Evolutionary conservation across 1,140 invertebrate genomes (phyloP), one percentile per base, ranked within the genome.

Genomic region (Calephelis nemesis): DNA sequence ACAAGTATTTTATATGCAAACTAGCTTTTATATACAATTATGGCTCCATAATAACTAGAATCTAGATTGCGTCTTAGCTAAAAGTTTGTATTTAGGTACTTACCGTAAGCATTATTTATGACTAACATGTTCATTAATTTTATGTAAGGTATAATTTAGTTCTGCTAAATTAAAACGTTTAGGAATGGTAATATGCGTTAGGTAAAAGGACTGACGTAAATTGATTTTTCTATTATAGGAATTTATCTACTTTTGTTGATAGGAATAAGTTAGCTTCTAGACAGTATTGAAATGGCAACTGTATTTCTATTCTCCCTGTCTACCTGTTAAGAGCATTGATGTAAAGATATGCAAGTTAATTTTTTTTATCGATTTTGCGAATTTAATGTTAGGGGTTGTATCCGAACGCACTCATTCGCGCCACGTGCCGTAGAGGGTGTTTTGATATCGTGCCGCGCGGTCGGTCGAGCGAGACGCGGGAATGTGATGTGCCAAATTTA

Each of bases 361-460:
- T 54, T 58, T 54, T 19, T 19, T 58, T 58, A 58, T 58, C 19
- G 54, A 58, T 58, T 58, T 58, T 30, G 54, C 54, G 54, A 58
- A 39, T 58, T 58, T 58, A 58, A 77, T 70, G 74, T 67, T 54
- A 63, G 70, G 72, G 70, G 72, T 71, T 64, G 77, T 70, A 71
- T 73, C 71, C 69, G 72, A 70, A 62, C 69, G 70, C 72, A 30
- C 62, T 70, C 66, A 67, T 69, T 60, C 69, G 68, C 69, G 73
- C 72, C 76, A 81, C 74, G 76, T 78, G 77, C 74, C 69, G 69
- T 73, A 75, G 73, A 74, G 73, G 77, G 74, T 75, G 74, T 74
- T 72, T 74, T 69, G 74, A 70, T 68, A 65, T 63, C 74, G 76
- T 60, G 71, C 58, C 74, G 75, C 73, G 75, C 76, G 71, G 73